phyloP scores from a whole-genome alignment of 2,888 invertebrate species.

The Cephalotes varians region DNA sequence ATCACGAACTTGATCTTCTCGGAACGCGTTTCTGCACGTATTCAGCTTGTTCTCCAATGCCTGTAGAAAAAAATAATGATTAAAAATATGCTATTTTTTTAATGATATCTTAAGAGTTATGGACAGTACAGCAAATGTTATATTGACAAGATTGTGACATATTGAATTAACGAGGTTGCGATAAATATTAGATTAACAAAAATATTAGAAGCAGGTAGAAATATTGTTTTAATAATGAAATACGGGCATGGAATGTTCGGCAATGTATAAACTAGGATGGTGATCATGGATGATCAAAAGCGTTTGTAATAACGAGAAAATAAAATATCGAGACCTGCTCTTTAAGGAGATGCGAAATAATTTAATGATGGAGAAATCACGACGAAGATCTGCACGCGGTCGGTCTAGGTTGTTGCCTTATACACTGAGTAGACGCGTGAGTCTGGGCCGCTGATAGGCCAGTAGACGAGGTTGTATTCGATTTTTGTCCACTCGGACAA shows the following conservation, averaged over 20 bases:
- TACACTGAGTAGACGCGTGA: conserved; percentile 80
- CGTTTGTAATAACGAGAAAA: conserved; percentile 72
- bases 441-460: conserved; percentile 77
- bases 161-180: not conserved
- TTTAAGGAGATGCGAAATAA: conserved; percentile 71
- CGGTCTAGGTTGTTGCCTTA: conserved; percentile 82
- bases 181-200: not conserved
- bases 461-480: conserved; percentile 74
- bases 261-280: not conserved
- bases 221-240: conserved; percentile 5
- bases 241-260: not conserved
- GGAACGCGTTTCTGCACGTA: conserved; percentile 83
- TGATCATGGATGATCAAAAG: conserved; percentile 55
- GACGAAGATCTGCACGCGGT: conserved; percentile 79
- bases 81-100: not conserved
- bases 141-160: not conserved
- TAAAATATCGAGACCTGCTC: conserved; percentile 81
- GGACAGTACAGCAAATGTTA: not conserved
- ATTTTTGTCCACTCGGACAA: conserved; percentile 86
- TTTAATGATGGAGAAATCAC: conserved; percentile 65
- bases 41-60: conserved; percentile 85
- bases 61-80: conserved; percentile 67
- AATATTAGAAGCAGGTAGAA: not conserved
- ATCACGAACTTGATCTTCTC: conserved; percentile 85
- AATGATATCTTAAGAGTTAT: not conserved